These are phyloP conservation scores for Serinus canaria DNA, from an alignment of 2,113 vertebrate genomes.

Conservation along the genomic window DNA sequence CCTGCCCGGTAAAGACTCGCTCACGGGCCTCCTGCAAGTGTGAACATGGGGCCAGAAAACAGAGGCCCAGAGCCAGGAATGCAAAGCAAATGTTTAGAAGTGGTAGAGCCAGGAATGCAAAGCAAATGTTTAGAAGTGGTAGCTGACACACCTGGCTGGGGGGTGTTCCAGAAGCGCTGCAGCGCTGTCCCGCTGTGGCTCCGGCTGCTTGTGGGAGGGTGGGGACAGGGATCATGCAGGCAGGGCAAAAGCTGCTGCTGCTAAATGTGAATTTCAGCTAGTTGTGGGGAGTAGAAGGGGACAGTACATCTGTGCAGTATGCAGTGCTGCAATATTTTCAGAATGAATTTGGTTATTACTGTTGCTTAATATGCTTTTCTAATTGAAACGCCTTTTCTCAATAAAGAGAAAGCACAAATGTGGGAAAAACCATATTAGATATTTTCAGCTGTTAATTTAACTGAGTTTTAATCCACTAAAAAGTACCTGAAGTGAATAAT, in stretches of 20 bases:
- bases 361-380: constrained; percentile 14
- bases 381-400: constrained; percentile 30
- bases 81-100: constrained; percentile 60
- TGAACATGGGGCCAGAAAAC: constrained; percentile 75
- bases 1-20: constrained; percentile 75
- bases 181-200: constrained; percentile 31
- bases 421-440: neutral
- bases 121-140: constrained; percentile 58
- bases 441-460: constrained; percentile 6
- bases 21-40: constrained; percentile 77
- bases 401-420: constrained; percentile 33
- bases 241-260: neutral
- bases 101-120: constrained; percentile 72
- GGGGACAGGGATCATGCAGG: constrained; percentile 11
- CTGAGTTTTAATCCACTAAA: neutral
- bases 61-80: constrained; percentile 74
- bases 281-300: neutral
- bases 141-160: constrained; percentile 69
- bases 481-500: neutral
- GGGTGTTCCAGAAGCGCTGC: constrained; percentile 62
- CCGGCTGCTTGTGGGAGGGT: constrained; percentile 6
- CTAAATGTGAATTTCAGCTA: constrained; percentile 40
- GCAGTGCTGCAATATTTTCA: constrained; percentile 8
- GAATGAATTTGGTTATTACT: neutral
- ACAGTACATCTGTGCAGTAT: neutral